Evolutionary conservation across 2,888 invertebrate species (phyloP).

Genomic region (Cosmia trapezina): DNA sequence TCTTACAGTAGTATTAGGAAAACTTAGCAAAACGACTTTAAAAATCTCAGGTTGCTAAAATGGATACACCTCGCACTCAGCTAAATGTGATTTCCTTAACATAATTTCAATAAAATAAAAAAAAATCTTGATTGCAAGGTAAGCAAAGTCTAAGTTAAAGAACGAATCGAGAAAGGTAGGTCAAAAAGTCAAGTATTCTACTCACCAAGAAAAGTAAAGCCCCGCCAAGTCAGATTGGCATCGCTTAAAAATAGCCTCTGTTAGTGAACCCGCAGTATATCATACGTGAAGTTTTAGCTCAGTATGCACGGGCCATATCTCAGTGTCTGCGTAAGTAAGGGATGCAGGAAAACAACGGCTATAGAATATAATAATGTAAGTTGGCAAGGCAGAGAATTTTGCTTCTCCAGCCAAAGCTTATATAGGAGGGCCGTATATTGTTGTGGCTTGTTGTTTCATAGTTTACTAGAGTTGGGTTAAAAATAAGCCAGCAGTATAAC

Average conservation of each 20-base stretch:
- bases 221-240: slow-evolving; percentile 29
- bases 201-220: slow-evolving; percentile 26
- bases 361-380: slow-evolving; percentile 68
- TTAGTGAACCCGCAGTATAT: slow-evolving; percentile 46
- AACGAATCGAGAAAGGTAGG: neutral
- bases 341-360: slow-evolving; percentile 66
- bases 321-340: slow-evolving; percentile 67
- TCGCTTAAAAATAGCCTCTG: slow-evolving; percentile 48
- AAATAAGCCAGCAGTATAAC: slow-evolving; percentile 63
- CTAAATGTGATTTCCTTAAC: too few species aligned
- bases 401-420: slow-evolving; percentile 57
- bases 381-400: slow-evolving; percentile 58
- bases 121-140: too few species aligned
- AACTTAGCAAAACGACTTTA: neutral
- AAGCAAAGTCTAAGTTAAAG: too few species aligned
- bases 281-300: slow-evolving; percentile 62
- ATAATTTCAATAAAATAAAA: too few species aligned
- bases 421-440: slow-evolving; percentile 49
- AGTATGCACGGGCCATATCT: slow-evolving; percentile 64
- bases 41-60: too few species aligned
- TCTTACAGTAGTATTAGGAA: neutral
- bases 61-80: too few species aligned
- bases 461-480: slow-evolving; percentile 64
- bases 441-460: slow-evolving; percentile 47
- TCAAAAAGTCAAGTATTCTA: slow-evolving; percentile 3